These are phyloP conservation scores for Stigmatopora nigra DNA, from an alignment of 2,113 vertebrate genomes.

Conservation along the genomic window DNA sequence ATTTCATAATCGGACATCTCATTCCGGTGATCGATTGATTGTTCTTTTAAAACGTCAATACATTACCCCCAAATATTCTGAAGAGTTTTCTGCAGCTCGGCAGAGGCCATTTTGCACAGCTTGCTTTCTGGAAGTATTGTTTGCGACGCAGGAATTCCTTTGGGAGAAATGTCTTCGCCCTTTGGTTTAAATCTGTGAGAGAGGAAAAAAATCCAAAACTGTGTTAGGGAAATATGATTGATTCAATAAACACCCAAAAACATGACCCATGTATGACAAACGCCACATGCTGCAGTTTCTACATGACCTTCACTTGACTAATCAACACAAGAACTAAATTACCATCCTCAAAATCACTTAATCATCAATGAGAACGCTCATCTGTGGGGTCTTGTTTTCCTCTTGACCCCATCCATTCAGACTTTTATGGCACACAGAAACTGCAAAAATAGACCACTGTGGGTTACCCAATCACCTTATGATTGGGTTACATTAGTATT, in stretches of 20 bases:
- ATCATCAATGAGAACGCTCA: constrained; percentile 51
- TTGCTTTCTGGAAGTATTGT: constrained; percentile 69
- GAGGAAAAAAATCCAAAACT: constrained; percentile 12
- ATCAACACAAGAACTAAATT: constrained; percentile 47
- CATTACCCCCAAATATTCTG: constrained; percentile 63
- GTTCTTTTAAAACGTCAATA: background rate
- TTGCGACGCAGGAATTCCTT: constrained; percentile 66
- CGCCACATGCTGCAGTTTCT: constrained; percentile 20
- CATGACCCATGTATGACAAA: constrained; percentile 8
- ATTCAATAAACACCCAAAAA: constrained; percentile 7
- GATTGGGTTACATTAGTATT: constrained; percentile 23
- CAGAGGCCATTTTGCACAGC: constrained; percentile 68
- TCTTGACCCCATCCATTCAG: constrained; percentile 17
- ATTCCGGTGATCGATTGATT: no score
- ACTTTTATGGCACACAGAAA: constrained; percentile 24
- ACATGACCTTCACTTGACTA: constrained; percentile 51
- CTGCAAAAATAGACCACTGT: constrained; percentile 40
- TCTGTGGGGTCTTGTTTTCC: constrained; percentile 13
- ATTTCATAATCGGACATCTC: no score
- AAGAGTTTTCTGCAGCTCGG: constrained; percentile 67
- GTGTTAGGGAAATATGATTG: constrained; percentile 7
- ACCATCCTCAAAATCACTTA: constrained; percentile 36
- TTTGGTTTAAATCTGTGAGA: constrained; percentile 62
- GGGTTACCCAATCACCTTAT: constrained; percentile 37
- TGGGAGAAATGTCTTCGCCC: constrained; percentile 61